Conservation (phyloP, 2,113 vertebrate genomes). For the Neogale vison region DNA sequence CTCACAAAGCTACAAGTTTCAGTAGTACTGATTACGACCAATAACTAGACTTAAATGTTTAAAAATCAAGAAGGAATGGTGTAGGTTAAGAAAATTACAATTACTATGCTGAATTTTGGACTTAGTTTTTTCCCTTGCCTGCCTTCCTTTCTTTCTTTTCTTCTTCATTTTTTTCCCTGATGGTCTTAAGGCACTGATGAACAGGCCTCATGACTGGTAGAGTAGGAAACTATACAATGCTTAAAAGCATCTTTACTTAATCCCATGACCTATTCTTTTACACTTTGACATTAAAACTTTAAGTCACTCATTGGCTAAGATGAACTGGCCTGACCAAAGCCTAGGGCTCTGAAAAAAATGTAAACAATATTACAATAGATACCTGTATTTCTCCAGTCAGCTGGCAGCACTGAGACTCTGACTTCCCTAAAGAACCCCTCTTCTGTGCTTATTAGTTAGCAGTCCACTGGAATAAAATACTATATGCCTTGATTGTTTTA, state of each 20-base stretch:
- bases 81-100: neutral
- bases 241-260: conserved; percentile 16
- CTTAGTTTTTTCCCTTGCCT: neutral
- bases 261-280: neutral
- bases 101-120: neutral
- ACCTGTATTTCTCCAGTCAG: neutral
- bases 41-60: neutral
- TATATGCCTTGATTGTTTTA: neutral
- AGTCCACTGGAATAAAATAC: neutral
- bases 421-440: neutral
- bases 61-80: neutral
- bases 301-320: conserved; percentile 27
- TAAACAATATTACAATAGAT: neutral
- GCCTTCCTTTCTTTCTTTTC: neutral
- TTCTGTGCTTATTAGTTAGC: neutral
- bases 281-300: neutral
- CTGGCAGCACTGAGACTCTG: neutral
- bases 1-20: neutral
- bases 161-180: no score
- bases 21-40: neutral
- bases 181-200: neutral
- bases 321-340: neutral
- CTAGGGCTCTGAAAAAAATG: conserved; percentile 1
- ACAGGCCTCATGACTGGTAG: neutral
- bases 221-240: neutral